Evolutionary conservation across 2,797 vertebrate genomes (phyloP), one percentile per base, ranked within the genome.

Genomic region (Sphenodon punctatus): DNA sequence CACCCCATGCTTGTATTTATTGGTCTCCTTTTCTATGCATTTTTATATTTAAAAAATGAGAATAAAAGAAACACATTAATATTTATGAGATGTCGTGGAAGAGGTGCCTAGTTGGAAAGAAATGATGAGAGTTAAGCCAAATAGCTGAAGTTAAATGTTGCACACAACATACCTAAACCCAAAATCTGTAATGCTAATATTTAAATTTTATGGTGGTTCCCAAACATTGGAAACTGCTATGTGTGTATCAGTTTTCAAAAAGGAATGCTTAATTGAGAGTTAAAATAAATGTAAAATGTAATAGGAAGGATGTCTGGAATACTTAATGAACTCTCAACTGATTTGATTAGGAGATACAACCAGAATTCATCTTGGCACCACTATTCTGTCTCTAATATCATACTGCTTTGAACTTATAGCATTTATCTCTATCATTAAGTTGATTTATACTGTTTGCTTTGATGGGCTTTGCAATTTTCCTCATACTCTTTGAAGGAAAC

Each of bases 331-430:
- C 66, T 32, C 32, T 59, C 65, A n/a, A 17, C 49, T 84, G 81
- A 79, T 68, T 82, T 3, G 65, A 48, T 56, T 75, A 56, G 17
- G 11, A 65, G 12, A 48, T 30, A 27, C 25, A 78, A 68, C 17
- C 20, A 73, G 51, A 68, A 71, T 72, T 61, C 70, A 82, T 45
- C 78, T 66, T 43, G 58, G 48, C 34, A 75, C 32, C 68, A 48
- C 17, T 61, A 69, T 64, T 19, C 20, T 22, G 49, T 17, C 20
- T 39, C 38, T 46, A 56, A 6, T 42, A 51, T 56, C 46, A 34
- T n/a, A 27, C 27, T 46, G 46, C 51, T 66, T 75, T 64, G 56
- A 78, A 51, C 27, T 53, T 27, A 53, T 15, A 16, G 27, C 27
- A 53, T 30, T 25, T 27, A 38, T 22, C 16, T n/a, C 49, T 32